Evolutionary conservation across 1,140 invertebrate species (phyloP), one percentile per base, ranked within the genome.

Genomic region (Heliconius eleuchia): DNA sequence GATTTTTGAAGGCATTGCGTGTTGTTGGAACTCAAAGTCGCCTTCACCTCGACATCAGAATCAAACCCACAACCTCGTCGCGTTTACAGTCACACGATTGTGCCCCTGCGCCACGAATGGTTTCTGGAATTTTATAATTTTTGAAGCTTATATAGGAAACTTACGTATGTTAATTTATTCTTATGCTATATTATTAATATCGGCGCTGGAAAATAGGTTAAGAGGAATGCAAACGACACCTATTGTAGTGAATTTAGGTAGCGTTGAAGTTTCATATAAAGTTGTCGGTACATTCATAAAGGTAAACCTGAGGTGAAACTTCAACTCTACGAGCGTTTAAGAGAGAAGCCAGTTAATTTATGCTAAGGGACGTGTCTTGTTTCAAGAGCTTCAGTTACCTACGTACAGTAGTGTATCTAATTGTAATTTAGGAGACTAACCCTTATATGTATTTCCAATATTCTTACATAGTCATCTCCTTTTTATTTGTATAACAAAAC

Each of bases 141-240:
- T 34, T 5, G 1, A 71, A 71, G 70, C 1, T 37, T 16, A 37
- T 8, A 18, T 23, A 19, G 1, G 0, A 74, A 34, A 74, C 46
- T 66, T 30, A 66, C 13, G 1, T 27, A 57, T 23, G 3, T 46
- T 3, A 39, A n/a, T 46, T n/a, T 46, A 46, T 11, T 23, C 60
- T 66, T 18, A 27, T 5, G 27, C 23, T 66, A 4, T 27, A 66
- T 27, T 60, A 60, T 23, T 23, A 23, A 60, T 23, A 23, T 60
- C 7, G 3, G 3, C 30, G 3, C 30, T 27, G 8, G 13, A 55
- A 75, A 75, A 39, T 75, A 39, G 30, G 55, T 76, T 70, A 23
- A 34, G 23, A 73, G n/a, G 57, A 70, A 76, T 76, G 74, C 19
- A 76, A 76, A 76, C 37, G 60, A 50, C 60, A 76, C 30, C 23